Conservation (phyloP, 2,797 vertebrate genomes). For the Acrossocheilus wenchowensis region DNA sequence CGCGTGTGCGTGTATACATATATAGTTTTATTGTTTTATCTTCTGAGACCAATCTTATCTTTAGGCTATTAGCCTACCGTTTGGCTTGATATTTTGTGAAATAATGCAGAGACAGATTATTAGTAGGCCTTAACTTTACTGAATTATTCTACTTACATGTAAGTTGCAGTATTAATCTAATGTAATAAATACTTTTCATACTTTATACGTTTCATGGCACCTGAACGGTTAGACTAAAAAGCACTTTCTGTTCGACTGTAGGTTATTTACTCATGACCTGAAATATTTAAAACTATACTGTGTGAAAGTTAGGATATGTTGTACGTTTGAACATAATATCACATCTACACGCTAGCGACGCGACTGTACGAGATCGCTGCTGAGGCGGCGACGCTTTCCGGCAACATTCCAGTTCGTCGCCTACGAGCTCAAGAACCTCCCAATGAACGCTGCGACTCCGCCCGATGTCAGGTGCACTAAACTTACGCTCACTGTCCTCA, state of each 20-base stretch:
- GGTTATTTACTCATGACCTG: background rate
- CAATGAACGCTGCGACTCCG: constrained; percentile 28
- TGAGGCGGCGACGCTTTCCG: too few species aligned
- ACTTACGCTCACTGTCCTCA: background rate
- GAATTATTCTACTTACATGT: background rate
- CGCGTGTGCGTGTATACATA: too few species aligned
- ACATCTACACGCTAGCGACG: background rate
- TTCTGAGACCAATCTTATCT: background rate
- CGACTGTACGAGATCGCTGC: background rate
- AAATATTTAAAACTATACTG: background rate
- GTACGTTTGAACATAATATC: background rate
- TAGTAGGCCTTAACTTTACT: background rate
- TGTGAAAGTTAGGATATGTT: background rate
- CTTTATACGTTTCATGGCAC: background rate
- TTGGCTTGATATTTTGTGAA: background rate
- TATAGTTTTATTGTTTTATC: background rate
- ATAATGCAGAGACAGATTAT: background rate
- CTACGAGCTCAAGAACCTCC: background rate
- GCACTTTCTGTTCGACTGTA: background rate
- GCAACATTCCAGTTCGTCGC: background rate
- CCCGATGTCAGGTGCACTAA: constrained; percentile 36
- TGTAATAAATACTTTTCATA: background rate
- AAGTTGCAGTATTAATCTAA: background rate
- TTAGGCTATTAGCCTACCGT: too few species aligned
- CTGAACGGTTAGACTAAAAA: background rate